Percentiles rank a stretch among this genome's conserved stretches.
Conservation (phyloP, 2,888 invertebrate species). For the Piscicola geometra region DNA sequence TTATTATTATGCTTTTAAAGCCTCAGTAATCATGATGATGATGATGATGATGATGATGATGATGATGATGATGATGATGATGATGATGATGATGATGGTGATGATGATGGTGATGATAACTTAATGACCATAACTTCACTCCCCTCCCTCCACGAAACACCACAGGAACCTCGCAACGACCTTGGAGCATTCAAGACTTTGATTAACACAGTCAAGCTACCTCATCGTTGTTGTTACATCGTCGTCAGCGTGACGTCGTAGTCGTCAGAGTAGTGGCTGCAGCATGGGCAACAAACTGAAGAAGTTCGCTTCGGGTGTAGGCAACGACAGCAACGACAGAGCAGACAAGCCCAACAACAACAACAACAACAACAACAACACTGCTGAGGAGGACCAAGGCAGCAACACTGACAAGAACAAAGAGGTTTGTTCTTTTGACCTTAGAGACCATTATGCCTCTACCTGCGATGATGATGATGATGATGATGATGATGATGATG, state of each 20-base stretch:
- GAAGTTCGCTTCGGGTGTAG: background rate
- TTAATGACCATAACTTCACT: too few species aligned
- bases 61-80: constrained; percentile 29
- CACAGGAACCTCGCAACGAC: too few species aligned
- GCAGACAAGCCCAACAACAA: too few species aligned
- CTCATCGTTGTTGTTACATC: too few species aligned
- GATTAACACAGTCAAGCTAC: too few species aligned
- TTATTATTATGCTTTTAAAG: too few species aligned
- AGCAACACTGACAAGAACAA: background rate
- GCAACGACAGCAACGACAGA: background rate
- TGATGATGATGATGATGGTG: constrained; percentile 19
- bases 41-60: constrained; percentile 13
- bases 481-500: too few species aligned
- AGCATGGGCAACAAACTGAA: constrained; percentile 13
- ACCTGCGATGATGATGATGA: too few species aligned
- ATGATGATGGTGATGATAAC: constrained; percentile 13
- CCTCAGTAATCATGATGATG: background rate
- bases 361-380: background rate
- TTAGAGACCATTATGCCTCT: background rate
- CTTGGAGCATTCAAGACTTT: too few species aligned
- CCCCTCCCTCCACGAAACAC: too few species aligned
- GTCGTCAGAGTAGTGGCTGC: too few species aligned
- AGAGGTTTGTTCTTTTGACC: background rate
- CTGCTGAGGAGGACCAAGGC: background rate
- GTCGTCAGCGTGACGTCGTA: too few species aligned